Base-by-base conservation (phyloP, 2,888 invertebrate genomes). In the Apantesis nais region DNA sequence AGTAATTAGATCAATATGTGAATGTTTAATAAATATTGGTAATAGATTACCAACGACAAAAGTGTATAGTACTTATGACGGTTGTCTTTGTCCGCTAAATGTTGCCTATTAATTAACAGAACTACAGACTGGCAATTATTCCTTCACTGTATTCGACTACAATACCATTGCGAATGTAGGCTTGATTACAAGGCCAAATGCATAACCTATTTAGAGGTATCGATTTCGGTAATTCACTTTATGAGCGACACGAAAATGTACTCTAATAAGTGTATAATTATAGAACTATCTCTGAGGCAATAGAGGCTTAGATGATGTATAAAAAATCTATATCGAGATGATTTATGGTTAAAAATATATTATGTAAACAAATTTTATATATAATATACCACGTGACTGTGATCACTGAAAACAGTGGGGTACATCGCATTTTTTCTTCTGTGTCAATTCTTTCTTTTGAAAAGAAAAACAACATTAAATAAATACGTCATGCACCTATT, bases 1-100 rank as follows among this genome's bases (percentile, higher is more conserved):
- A n/a, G n/a, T n/a, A n/a, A n/a, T n/a, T n/a, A n/a, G n/a, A n/a
- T 74, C 71, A 78, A 78, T 80, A 75, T 77, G 79, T 83, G 78
- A 81, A 81, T 80, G 76, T 76, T 37, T 60, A 68, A 71, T 48
- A 76, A 81, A 78, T 74, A 82, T 85, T 86, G 75, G 82, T 78
- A 75, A 71, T 70, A 80, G 86, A 87, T 86, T 80, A 80, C 65
- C 62, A 22, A 62, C 52, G 74, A 80, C 75, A 70, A 79, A 80
- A 78, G 75, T 77, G 70, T 75, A 73, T 70, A 68, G 67, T 52
- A 70, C 76, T 62, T 74, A 79, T 69, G 78, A n/a, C 48, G 73
- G 73, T 80, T 74, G 41, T 79, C 76, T 81, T 83, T 79, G 82
- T 78, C 67, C 68, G 78, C 78, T 37, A 78, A 79, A 74, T 74